These are phyloP conservation scores for Leucophenga maculata DNA, from an alignment of 2,888 invertebrate species.

Conservation along the genomic window DNA sequence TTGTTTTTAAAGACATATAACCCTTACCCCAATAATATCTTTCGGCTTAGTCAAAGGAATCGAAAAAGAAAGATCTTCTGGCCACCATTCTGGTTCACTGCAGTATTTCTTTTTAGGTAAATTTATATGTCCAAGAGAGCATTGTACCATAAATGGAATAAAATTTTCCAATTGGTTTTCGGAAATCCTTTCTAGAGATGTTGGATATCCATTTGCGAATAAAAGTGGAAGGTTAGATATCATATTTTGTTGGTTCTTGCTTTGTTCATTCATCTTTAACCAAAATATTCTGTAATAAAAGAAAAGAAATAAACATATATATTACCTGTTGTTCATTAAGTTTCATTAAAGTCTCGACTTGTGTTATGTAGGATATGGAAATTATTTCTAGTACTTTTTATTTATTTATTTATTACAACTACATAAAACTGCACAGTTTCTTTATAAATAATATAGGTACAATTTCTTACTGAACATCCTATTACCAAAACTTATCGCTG, in stretches of 20 bases:
- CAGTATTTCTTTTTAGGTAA: constrained; percentile 70
- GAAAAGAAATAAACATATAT: too few relatives aligned
- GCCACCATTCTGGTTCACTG: constrained; percentile 81
- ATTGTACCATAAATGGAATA: constrained; percentile 83
- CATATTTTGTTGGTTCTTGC: constrained; percentile 74
- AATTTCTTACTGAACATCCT: too few relatives aligned
- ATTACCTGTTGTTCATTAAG: too few relatives aligned
- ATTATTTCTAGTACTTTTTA: too few relatives aligned
- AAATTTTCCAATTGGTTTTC: constrained; percentile 79
- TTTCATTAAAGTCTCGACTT: too few relatives aligned
- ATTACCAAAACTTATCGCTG: too few relatives aligned
- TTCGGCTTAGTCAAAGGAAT: constrained; percentile 78
- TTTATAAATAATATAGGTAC: too few relatives aligned
- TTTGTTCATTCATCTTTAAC: constrained; percentile 66
- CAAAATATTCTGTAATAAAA: too few relatives aligned
- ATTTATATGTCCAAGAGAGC: constrained; percentile 79
- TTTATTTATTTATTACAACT: too few relatives aligned
- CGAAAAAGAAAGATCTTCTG: constrained; percentile 77
- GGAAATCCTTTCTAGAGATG: constrained; percentile 77
- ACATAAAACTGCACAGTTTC: too few relatives aligned
- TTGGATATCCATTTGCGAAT: constrained; percentile 81
- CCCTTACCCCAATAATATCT: constrained; percentile 72
- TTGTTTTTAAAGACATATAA: too few relatives aligned
- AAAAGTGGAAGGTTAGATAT: constrained; percentile 82
- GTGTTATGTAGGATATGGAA: too few relatives aligned